phyloP scores from a whole-genome alignment of 2,888 invertebrate genomes.

The Antitype chi region DNA sequence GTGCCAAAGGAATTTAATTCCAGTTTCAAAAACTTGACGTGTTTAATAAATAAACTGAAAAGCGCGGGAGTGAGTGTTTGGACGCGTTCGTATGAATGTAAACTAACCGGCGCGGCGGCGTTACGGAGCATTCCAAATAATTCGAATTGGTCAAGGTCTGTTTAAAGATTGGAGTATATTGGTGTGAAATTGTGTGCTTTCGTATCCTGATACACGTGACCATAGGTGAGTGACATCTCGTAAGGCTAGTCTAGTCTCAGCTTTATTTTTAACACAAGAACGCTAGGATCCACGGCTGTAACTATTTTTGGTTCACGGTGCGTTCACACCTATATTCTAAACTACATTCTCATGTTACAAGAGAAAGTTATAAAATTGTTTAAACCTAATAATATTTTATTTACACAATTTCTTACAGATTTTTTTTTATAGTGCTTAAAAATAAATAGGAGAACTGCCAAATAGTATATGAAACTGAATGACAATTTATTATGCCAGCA shows the following conservation, averaged over 20 bases:
- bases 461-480: constrained; percentile 11
- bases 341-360: constrained; percentile 85
- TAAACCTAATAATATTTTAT: constrained; percentile 3
- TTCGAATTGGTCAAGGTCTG: constrained; percentile 83
- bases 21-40: constrained; percentile 62
- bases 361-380: constrained; percentile 66
- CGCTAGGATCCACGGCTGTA: constrained; percentile 81
- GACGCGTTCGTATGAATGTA: constrained; percentile 77
- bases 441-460: constrained; percentile 47
- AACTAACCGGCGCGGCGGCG: constrained; percentile 81
- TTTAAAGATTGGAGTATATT: constrained; percentile 77
- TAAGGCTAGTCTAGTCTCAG: constrained; percentile 75
- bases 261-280: constrained; percentile 84
- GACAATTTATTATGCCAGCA: constrained; percentile 18
- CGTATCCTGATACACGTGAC: constrained; percentile 75
- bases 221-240: constrained; percentile 87
- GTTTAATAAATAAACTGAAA: constrained; percentile 67
- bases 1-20: constrained; percentile 65
- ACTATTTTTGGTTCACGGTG: constrained; percentile 87
- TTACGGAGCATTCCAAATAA: constrained; percentile 76
- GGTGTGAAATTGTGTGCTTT: constrained; percentile 77
- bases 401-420: background rate
- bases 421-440: background rate
- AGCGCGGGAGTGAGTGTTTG: constrained; percentile 78
- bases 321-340: constrained; percentile 82